A percentile compares a stretch with the other conserved stretches of the same genome.
phyloP scores from a whole-genome alignment of 35 echinoderm and acorn worm species.

The Lytechinus pictus region DNA sequence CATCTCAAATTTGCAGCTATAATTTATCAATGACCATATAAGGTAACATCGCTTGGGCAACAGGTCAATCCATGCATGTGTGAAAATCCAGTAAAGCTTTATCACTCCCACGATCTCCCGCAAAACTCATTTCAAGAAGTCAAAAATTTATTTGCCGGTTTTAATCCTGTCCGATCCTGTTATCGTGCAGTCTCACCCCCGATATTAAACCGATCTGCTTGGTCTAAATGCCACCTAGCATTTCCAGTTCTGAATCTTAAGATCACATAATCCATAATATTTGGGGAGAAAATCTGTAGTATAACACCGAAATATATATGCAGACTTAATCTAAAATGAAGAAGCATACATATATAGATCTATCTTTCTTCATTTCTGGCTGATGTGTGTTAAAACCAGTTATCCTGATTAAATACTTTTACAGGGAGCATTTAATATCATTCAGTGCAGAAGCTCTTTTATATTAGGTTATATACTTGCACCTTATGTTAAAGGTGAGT shows the following conservation, averaged over 20 bases:
- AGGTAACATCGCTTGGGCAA: neutral
- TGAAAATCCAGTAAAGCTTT: neutral
- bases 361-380: neutral
- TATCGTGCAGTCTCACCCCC: neutral
- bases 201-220: neutral
- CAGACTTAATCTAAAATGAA: neutral
- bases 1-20: neutral
- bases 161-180: conserved; percentile 3
- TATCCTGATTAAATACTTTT: too few species aligned
- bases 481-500: too few species aligned
- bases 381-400: neutral
- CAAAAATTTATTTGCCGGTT: neutral
- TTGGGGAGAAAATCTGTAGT: neutral
- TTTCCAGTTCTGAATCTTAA: neutral
- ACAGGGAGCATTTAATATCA: too few species aligned
- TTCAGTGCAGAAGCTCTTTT: too few species aligned
- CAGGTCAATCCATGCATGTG: neutral
- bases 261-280: neutral
- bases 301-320: neutral
- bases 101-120: neutral
- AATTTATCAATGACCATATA: conserved; percentile 5
- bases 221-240: neutral
- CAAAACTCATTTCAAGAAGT: neutral
- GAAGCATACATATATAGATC: neutral
- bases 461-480: too few species aligned